These are phyloP conservation scores for Microtus richardsoni DNA, from an alignment of 2,113 vertebrate genomes.

Conservation along the genomic window DNA sequence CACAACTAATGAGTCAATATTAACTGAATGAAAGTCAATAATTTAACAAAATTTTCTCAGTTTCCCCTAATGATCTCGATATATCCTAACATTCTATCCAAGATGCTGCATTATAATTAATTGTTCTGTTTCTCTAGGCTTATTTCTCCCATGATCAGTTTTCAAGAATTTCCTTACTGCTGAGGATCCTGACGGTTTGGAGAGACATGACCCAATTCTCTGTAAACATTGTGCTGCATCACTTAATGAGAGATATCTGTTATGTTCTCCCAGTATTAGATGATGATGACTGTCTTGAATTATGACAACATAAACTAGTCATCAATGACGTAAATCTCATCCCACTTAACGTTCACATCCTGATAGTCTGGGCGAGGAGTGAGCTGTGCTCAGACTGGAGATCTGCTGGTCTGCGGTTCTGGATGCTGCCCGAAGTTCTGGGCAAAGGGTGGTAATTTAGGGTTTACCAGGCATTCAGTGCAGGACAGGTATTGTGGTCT, in stretches of 20 bases:
- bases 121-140: neutral
- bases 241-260: neutral
- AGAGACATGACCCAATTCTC: neutral
- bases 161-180: conserved; percentile 29
- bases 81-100: neutral
- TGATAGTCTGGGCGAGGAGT: neutral
- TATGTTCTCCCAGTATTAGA: neutral
- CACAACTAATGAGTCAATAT: neutral
- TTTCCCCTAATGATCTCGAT: neutral
- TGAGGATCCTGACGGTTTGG: neutral
- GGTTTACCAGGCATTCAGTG: neutral
- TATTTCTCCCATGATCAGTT: neutral
- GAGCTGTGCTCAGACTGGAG: neutral
- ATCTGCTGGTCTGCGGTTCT: neutral
- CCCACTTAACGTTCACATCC: neutral
- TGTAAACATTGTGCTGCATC: neutral
- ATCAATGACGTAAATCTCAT: neutral
- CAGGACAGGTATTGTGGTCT: neutral
- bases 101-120: neutral
- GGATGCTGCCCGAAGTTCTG: neutral
- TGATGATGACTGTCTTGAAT: neutral
- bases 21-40: neutral
- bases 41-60: neutral
- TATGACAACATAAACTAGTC: neutral
- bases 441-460: neutral